Conservation (phyloP, 2,113 vertebrate genomes). For the Ifrita kowaldi region DNA sequence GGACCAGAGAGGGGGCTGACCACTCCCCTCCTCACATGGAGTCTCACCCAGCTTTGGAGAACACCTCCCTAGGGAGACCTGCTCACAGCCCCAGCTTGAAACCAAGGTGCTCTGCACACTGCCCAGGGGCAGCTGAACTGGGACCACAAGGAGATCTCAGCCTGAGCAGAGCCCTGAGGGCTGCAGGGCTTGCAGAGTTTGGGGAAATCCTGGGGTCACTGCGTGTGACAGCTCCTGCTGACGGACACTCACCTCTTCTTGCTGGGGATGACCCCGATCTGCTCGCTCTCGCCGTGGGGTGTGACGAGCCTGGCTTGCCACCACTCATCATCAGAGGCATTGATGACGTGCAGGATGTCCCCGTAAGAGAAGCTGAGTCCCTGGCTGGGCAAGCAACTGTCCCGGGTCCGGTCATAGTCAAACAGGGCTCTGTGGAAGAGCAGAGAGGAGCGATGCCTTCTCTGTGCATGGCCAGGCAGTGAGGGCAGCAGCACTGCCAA, state of each 20-base stretch:
- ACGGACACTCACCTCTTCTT: constrained; percentile 86
- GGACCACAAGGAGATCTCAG: not conserved
- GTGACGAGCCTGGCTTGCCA: constrained; percentile 98
- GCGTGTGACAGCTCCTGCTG: accelerated
- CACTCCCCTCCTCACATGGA: not conserved
- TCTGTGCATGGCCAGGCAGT: accelerated
- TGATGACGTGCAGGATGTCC: constrained; percentile 97
- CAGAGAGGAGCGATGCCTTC: not conserved
- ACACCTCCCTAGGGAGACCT: not conserved
- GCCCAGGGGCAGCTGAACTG: not conserved
- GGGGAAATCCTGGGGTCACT: not conserved
- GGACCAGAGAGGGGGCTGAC: not conserved
- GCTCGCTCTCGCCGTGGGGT: constrained; percentile 93
- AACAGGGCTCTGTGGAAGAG: constrained; percentile 85
- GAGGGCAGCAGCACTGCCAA: not conserved
- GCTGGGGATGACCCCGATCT: constrained; percentile 98
- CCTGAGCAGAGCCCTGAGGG: not conserved
- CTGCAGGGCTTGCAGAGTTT: not conserved
- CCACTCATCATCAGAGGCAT: constrained; percentile 98
- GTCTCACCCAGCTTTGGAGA: not conserved
- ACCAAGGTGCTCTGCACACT: accelerated
- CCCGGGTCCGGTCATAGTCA: constrained; percentile 95
- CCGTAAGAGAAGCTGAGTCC: constrained; percentile 97
- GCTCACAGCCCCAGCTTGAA: not conserved
- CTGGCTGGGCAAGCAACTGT: constrained; percentile 98